A percentile compares a stretch with the other conserved stretches of the same genome.
Conservation (phyloP, 2,888 invertebrate species). For the Frankliniella intonsa region DNA sequence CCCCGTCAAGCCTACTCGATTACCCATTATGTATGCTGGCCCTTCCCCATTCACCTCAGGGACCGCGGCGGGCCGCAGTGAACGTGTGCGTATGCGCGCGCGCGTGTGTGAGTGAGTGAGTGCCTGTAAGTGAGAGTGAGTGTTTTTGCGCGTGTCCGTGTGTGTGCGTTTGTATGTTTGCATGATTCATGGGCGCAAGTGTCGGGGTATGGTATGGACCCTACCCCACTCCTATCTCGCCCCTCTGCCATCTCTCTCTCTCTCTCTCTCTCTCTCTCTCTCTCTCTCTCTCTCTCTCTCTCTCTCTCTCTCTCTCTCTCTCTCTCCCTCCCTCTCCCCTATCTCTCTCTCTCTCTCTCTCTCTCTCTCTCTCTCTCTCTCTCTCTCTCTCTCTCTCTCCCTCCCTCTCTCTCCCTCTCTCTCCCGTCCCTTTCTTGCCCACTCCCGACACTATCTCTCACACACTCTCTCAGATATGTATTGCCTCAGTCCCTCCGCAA, state of each 20-base stretch:
- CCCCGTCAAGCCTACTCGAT: neutral
- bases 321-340: no score
- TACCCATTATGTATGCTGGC: constrained; percentile 10
- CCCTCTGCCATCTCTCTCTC: neutral
- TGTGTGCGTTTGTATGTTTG: constrained; percentile 24
- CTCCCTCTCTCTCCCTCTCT: no score
- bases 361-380: no score
- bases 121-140: neutral
- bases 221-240: neutral
- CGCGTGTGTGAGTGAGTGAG: neutral
- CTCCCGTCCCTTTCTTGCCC: no score
- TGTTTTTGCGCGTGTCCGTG: neutral
- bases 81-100: neutral
- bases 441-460: no score
- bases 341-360: no score
- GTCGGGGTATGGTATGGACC: neutral
- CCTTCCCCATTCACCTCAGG: constrained; percentile 3
- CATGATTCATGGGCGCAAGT: constrained; percentile 17
- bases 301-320: no score
- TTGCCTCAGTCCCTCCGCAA: no score
- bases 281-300: no score
- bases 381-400: no score
- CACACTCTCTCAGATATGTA: no score
- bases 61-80: neutral
- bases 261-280: neutral